Conservation (phyloP, 2,797 vertebrate species). For the Leucoraja ocellata region DNA sequence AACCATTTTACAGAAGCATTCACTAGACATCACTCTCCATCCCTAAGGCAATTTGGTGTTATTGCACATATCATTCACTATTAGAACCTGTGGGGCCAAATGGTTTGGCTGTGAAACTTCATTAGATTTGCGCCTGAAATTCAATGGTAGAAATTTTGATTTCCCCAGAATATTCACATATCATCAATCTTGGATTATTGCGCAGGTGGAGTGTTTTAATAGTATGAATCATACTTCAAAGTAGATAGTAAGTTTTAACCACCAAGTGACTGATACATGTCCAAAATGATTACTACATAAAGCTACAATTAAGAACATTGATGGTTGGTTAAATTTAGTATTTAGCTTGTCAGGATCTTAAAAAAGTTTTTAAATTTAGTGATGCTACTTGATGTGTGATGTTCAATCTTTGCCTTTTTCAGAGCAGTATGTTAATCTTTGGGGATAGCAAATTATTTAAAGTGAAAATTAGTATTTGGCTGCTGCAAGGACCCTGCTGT, state of each 20-base stretch:
- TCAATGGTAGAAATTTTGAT: constrained; percentile 34
- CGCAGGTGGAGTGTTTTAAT: constrained; percentile 30
- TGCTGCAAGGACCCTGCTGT: neutral
- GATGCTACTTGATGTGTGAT: neutral
- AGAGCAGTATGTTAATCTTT: neutral
- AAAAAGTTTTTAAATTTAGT: neutral
- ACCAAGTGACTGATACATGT: neutral
- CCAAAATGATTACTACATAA: neutral
- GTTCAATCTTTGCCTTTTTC: neutral
- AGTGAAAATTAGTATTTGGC: constrained; percentile 8
- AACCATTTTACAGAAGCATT: constrained; percentile 34
- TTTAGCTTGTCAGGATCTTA: neutral
- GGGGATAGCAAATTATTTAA: neutral
- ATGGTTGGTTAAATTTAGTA: neutral
- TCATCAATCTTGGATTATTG: constrained; percentile 34
- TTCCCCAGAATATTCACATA: constrained; percentile 33
- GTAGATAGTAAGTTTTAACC: constrained; percentile 19
- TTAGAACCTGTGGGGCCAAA: constrained; percentile 35
- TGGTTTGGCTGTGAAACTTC: constrained; percentile 38
- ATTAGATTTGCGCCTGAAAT: constrained; percentile 37
- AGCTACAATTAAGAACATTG: neutral
- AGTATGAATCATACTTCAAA: constrained; percentile 21
- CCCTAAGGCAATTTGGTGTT: constrained; percentile 37
- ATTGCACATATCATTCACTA: constrained; percentile 38
- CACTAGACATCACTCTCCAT: constrained; percentile 21